Base-by-base conservation (phyloP, 1,140 invertebrate species). In the Temnothorax longispinosus region DNA sequence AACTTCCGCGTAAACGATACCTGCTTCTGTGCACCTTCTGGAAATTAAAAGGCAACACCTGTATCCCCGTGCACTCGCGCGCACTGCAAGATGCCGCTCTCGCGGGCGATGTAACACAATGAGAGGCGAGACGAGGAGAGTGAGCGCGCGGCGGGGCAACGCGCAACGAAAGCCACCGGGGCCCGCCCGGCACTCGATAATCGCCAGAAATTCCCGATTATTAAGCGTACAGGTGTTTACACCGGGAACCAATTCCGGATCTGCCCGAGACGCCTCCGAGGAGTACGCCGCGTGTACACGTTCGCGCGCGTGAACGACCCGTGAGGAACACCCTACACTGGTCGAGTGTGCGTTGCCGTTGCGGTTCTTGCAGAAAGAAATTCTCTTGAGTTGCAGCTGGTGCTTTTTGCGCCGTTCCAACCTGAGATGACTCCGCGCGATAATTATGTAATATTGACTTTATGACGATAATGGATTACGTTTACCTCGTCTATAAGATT, bases 41-140 rank as follows among this genome's bases (percentile, higher is more conserved):
- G 74, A 91, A 91, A 91, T 92, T 90, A 89, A 92, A 89, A 90
- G 67, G 86, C 85, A 91, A 91, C 91, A 92, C 91, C 91, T 92
- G 91, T 90, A 86, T 64, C 47, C 52, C 21, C 58, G 58, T 72
- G 69, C 85, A 47, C 41, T 56, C 67, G 27, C 82, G 65, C 65
- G 56, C 27, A 27, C 75, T 52, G 71, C 75, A 85, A 78, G 65
- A 75, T 47, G 85, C 67, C 60, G 69, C 52, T 52, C 58, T 52
- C 35, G 41, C 38, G 71, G 75, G 60, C 74, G 62, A 89, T 82
- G 75, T 21, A 81, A 78, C 18, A 13, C 81, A 86, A 86, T 81
- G 65, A n/a, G 65, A 27, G 32, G 65, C 62, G 76, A 85, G 52
- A 71, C 81, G 64, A 54, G 27, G 32, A 62, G 27, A 71, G 67